These are phyloP conservation scores for Umimayanthus kanabou DNA, from an alignment of 92 coral and sea anemone genomes.

Conservation along the genomic window DNA sequence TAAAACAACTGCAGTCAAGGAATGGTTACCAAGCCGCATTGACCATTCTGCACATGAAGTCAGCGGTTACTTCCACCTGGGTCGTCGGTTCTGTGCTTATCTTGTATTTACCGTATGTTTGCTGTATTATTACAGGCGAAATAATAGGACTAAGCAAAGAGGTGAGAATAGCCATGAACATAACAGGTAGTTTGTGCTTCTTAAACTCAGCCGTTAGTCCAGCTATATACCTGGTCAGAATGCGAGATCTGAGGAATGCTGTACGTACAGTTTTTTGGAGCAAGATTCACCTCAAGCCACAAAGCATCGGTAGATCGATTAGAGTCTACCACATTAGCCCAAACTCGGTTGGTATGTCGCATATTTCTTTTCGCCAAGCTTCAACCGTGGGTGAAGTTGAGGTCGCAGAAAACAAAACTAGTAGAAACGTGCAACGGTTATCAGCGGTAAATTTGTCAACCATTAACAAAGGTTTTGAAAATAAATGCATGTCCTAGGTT, in stretches of 20 bases:
- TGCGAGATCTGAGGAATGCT: background rate
- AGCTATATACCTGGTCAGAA: background rate
- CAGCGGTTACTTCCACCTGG: background rate
- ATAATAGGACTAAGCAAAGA: background rate
- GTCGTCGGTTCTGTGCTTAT: background rate
- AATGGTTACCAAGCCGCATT: background rate
- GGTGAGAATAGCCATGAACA: background rate
- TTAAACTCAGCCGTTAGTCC: background rate
- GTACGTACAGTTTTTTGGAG: background rate
- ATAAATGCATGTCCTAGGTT: too few species aligned
- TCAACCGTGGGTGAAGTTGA: too few species aligned
- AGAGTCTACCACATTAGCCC: background rate
- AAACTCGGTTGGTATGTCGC: background rate
- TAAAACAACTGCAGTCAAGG: background rate
- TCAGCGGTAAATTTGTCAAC: too few species aligned
- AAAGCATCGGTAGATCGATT: background rate
- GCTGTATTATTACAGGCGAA: background rate
- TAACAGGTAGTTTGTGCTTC: background rate
- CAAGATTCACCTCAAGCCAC: background rate
- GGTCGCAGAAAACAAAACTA: too few species aligned
- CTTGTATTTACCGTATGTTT: background rate
- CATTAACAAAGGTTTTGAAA: too few species aligned
- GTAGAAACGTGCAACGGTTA: too few species aligned
- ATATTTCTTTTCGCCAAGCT: too few species aligned
- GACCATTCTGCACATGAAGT: background rate